A percentile compares a stretch with the other conserved stretches of the same genome.
Conservation (phyloP, 64 coral and sea anemone genomes). For the Montipora sp. region DNA sequence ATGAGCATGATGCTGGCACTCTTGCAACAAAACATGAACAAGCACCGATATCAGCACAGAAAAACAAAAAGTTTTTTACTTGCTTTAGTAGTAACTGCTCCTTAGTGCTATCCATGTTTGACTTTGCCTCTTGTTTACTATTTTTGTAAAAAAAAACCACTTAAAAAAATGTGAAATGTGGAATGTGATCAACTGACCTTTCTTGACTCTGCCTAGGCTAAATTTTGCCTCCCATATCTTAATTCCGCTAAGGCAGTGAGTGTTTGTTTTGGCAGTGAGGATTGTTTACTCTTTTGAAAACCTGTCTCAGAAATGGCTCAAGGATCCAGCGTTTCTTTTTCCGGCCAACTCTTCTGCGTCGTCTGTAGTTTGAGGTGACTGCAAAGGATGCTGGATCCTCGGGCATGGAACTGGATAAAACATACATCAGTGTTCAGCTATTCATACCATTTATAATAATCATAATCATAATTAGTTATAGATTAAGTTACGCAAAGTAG, state of each 20-base stretch:
- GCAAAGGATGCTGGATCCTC: conserved; percentile 64
- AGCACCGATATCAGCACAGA: conserved; percentile 63
- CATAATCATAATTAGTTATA: too few species aligned
- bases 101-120: conserved; percentile 56
- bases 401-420: conserved; percentile 63
- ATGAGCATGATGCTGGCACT: conserved; percentile 72
- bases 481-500: not conserved
- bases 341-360: conserved; percentile 44
- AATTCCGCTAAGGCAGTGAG: not conserved
- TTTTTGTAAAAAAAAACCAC: conserved; percentile 38
- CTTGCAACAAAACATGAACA: conserved; percentile 66
- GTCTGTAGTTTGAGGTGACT: conserved; percentile 50
- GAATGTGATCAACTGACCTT: conserved; percentile 56
- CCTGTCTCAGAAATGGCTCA: conserved; percentile 60
- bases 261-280: not conserved
- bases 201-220: conserved; percentile 24
- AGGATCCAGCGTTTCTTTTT: conserved; percentile 70
- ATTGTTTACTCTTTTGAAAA: conserved; percentile 39
- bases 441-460: too few species aligned
- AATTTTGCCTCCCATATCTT: not conserved
- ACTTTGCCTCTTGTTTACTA: conserved; percentile 58
- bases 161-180: too few species aligned
- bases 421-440: conserved; percentile 23
- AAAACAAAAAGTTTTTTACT: conserved; percentile 60
- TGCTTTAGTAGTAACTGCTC: conserved; percentile 53